phyloP scores from a whole-genome alignment of 1,140 invertebrate genomes.

The Euborellia annulipes region DNA sequence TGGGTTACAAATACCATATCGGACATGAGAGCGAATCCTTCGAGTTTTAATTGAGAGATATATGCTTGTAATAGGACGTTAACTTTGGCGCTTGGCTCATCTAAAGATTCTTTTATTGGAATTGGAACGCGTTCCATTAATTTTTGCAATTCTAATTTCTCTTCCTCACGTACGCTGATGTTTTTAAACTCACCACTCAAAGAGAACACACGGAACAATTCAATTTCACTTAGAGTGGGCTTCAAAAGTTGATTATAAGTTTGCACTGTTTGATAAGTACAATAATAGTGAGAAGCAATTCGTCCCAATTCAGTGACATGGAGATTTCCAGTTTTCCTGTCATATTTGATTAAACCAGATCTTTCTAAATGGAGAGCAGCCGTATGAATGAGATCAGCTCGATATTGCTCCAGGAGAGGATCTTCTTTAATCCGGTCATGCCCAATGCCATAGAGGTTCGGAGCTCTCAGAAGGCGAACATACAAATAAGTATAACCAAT shows the following conservation, averaged over 20 bases:
- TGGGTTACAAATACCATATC: constrained; percentile 99
- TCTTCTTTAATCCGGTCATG: constrained; percentile 69
- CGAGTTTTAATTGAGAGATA: constrained; percentile 95
- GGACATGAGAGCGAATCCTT: constrained; percentile 95
- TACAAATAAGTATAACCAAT: constrained; percentile 95
- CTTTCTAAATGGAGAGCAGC: constrained; percentile 83
- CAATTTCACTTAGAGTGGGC: constrained; percentile 93
- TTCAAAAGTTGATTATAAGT: constrained; percentile 95
- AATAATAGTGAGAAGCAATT: constrained; percentile 97
- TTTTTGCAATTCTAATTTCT: constrained; percentile 94
- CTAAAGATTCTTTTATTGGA: constrained; percentile 89
- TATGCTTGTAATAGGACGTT: constrained; percentile 93
- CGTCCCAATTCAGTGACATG: constrained; percentile 86
- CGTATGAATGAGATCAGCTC: constrained; percentile 93
- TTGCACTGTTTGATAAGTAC: constrained; percentile 90
- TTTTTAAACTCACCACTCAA: constrained; percentile 89
- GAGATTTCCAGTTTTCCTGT: constrained; percentile 86
- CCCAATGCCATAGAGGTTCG: constrained; percentile 76
- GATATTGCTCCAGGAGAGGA: constrained; percentile 66
- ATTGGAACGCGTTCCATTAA: constrained; percentile 96
- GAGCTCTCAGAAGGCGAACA: constrained; percentile 68
- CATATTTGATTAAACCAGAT: constrained; percentile 88
- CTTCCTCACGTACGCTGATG: constrained; percentile 91
- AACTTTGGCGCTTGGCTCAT: constrained; percentile 96
- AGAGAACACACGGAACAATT: constrained; percentile 97